Conservation (phyloP, 2,888 invertebrate genomes). For the Julus scanicus region DNA sequence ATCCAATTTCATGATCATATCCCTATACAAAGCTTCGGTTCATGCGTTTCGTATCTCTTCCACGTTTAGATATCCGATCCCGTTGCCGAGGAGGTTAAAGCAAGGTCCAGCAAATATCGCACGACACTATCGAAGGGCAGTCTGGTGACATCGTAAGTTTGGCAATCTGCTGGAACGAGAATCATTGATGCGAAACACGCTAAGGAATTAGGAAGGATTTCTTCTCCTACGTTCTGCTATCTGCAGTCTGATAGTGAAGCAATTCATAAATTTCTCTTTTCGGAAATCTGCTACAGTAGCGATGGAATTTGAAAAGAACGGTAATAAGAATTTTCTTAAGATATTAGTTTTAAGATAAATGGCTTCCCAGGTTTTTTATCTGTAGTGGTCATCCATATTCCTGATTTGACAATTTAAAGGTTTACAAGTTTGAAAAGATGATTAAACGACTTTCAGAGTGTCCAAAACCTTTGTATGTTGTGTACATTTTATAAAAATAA, state of each 20-base stretch:
- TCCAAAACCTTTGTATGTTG: no score
- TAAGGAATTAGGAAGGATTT: not conserved
- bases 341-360: not conserved
- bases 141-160: not conserved
- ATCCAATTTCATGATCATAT: not conserved
- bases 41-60: not conserved
- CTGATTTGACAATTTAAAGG: no score
- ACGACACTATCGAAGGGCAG: slow-evolving; percentile 4
- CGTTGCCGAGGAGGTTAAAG: not conserved
- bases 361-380: no score
- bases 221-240: not conserved
- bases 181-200: not conserved
- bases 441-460: no score
- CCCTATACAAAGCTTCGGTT: not conserved
- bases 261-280: not conserved
- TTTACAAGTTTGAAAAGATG: no score
- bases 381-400: no score
- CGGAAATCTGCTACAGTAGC: not conserved
- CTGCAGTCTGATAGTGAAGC: not conserved
- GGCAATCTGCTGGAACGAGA: not conserved
- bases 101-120: not conserved
- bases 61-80: not conserved
- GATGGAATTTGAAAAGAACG: not conserved
- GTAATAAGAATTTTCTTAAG: not conserved
- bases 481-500: no score